These are phyloP conservation scores for Scomberomorus guttatus DNA, from an alignment of 2,797 vertebrate genomes.

Conservation along the genomic window DNA sequence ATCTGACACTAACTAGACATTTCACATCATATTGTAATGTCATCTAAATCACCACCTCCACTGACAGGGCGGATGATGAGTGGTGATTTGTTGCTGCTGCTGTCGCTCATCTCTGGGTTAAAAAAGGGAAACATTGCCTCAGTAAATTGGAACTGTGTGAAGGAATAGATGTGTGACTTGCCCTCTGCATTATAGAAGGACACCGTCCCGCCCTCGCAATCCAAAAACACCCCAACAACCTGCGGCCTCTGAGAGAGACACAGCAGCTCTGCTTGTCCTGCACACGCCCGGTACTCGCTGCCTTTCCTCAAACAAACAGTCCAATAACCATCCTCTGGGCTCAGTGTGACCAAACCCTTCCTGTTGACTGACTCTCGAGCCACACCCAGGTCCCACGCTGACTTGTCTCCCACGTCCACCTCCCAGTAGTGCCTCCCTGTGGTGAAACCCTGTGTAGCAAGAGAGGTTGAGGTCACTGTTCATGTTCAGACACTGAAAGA, in stretches of 20 bases:
- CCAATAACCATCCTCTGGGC: constrained; percentile 82
- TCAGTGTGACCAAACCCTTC: constrained; percentile 82
- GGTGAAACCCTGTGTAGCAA: constrained; percentile 77
- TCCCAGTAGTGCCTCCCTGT: constrained; percentile 87
- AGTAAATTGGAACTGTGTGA: constrained; percentile 66
- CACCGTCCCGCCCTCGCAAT: constrained; percentile 76
- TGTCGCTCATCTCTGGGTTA: constrained; percentile 80
- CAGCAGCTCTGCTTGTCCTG: constrained; percentile 71
- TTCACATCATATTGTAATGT: constrained; percentile 71
- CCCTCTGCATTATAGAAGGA: constrained; percentile 79
- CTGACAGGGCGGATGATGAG: constrained; percentile 66
- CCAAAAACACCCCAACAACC: constrained; percentile 78
- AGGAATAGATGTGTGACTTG: constrained; percentile 79
- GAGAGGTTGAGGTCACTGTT: constrained; percentile 12
- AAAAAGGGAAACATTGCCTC: constrained; percentile 80
- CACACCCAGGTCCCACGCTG: constrained; percentile 88
- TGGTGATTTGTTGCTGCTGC: constrained; percentile 70
- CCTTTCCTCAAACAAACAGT: constrained; percentile 77
- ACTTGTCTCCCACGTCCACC: constrained; percentile 83
- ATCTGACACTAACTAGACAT: neutral
- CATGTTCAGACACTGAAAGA: neutral
- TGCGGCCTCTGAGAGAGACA: constrained; percentile 53
- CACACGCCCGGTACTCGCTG: constrained; percentile 79
- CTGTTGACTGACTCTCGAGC: constrained; percentile 77
- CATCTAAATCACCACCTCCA: constrained; percentile 50